Evolutionary conservation across 2,888 invertebrate species (phyloP), one percentile per base, ranked within the genome.

Genomic region (Eristalis arbustorum): DNA sequence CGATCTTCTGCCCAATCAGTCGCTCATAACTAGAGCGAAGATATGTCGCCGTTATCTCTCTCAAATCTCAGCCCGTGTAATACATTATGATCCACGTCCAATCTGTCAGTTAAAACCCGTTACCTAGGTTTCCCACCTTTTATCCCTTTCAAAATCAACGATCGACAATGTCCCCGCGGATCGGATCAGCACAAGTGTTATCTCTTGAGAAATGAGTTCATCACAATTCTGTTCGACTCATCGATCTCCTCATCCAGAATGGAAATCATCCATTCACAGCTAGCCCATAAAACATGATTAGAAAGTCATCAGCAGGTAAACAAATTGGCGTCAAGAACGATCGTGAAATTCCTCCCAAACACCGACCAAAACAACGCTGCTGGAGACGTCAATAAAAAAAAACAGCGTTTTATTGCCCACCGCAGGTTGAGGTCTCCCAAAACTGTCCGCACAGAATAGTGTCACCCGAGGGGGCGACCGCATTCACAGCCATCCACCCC

Each of bases 221-320:
- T 49, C 49, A 49, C 49, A 5, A 18, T 6, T 49, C 49, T 8
- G 49, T 18, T 18, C 18, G 18, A 37, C 13, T 37, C 37, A 37
- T 37, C 37, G 37, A 13, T 49, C 49, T 49, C 49, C 18, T 49
- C 18, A 18, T 49, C 49, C 49, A 49, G 49, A 49, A 49, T 49
- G 49, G 18, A 49, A 18, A 49, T 18, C 49, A 49, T 49, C 49
- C 18, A 62, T 62, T 62, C 62, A 62, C 28, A 62, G n/a, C 31
- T 62, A n/a, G 31, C 14, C 31, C 62, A 62, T 62, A 62, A 62
- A 62, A 62, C 62, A 62, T 31, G 23, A 62, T 62, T 62, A 62
- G 62, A 62, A 62, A 62, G 62, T 62, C 31, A 31, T n/a, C 62
- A 28, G 8, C 31, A 8, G 22, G 28, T 8, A n/a, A 62, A 62